Evolutionary conservation across 2,888 invertebrate genomes (phyloP), one percentile per base, ranked within the genome.

Genomic region (Phymatocera aterrima): DNA sequence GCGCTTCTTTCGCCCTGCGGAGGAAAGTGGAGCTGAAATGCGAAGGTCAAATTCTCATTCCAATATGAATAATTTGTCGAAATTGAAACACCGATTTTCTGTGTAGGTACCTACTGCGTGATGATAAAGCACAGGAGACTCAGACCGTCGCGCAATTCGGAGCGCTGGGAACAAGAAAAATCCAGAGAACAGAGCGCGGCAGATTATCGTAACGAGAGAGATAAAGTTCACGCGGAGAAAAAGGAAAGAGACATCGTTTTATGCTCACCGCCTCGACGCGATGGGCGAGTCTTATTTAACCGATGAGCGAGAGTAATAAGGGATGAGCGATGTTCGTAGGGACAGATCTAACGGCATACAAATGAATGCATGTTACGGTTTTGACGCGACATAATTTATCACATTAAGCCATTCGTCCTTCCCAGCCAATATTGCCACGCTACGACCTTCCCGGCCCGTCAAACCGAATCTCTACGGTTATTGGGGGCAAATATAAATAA

Each of bases 351-450:
- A 88, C 87, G 86, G 84, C 81, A 84, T 90, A 89, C 89, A 90
- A 90, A 90, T 90, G 89, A 90, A 90, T 88, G 90, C 88, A 86
- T 85, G 87, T 82, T 83, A 82, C 87, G 87, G 87, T 85, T 89
- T 88, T 89, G 90, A 90, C 90, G 85, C 83, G 83, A 80, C 85
- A 84, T 85, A 88, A 90, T 90, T 90, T 89, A 88, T 90, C 90
- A 75, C 34, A 57, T 75, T 75, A 75, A 75, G 74, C 74, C 57
- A n/a, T 75, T 70, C 51, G 46, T 70, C 70, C 43, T 70, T n/a
- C 31, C 51, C 70, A n/a, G 21, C 34, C 5, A 21, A 72, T 2
- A 31, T 4, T 46, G 65, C 15, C 21, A 51, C 37, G 48, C 68
- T 54, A 12, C 12, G 51, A 43, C n/a, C 12, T 40, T 40, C 21